Conservation (phyloP, 1,140 invertebrate species). For the Philotrypesis tridentata region DNA sequence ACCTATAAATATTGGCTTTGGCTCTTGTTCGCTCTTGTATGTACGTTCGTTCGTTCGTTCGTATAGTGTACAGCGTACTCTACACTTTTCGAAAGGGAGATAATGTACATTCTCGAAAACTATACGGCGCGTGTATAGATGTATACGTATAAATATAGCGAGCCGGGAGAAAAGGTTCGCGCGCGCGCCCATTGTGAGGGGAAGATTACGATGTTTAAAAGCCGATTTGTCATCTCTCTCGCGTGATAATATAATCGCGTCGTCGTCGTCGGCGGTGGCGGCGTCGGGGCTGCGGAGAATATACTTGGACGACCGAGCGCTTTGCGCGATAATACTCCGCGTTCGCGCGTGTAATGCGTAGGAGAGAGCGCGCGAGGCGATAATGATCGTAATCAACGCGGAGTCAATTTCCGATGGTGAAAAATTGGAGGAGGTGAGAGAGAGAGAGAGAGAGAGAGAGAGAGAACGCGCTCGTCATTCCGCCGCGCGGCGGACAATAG, state of each 20-base stretch:
- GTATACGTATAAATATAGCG: too few species aligned
- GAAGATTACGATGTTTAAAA: conserved; percentile 29
- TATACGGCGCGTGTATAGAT: too few species aligned
- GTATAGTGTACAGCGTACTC: too few species aligned
- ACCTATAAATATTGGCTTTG: conserved; percentile 36
- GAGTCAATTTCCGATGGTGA: not conserved
- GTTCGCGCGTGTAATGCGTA: too few species aligned
- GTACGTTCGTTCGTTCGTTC: too few species aligned
- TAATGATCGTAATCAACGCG: not conserved
- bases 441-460: too few species aligned
- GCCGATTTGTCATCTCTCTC: conserved; percentile 25
- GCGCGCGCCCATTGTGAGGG: not conserved
- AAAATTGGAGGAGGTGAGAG: not conserved
- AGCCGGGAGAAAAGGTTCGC: not conserved
- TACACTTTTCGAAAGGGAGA: too few species aligned
- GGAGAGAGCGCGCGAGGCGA: not conserved
- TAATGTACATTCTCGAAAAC: not conserved
- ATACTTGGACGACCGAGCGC: too few species aligned
- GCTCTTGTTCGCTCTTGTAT: not conserved
- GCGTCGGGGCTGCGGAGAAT: too few species aligned
- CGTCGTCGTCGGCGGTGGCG: too few species aligned
- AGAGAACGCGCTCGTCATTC: not conserved
- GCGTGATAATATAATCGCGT: too few species aligned
- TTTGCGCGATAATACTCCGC: too few species aligned
- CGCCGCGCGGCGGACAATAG: not conserved